phyloP scores from a whole-genome alignment of 2,113 vertebrate species.

The Pachyramphus minor region DNA sequence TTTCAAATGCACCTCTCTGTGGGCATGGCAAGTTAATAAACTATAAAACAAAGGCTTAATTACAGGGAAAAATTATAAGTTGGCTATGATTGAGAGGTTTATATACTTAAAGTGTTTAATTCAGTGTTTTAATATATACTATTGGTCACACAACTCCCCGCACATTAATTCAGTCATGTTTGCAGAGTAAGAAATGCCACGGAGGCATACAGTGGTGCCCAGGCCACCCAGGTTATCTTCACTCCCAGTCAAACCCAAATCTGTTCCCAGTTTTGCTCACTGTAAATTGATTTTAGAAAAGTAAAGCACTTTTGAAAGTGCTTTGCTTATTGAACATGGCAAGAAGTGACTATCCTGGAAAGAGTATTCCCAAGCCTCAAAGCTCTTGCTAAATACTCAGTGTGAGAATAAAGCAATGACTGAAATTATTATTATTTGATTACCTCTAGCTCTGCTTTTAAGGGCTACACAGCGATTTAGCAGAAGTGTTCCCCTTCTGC shows the following conservation, averaged over 20 bases:
- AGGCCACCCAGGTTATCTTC: background rate
- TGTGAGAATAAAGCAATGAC: background rate
- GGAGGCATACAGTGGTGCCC: background rate
- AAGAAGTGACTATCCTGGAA: background rate
- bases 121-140: background rate
- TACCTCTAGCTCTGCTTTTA: background rate
- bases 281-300: too few species aligned
- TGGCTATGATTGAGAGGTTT: background rate
- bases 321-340: background rate
- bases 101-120: background rate
- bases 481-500: background rate
- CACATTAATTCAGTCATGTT: background rate
- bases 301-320: background rate
- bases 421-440: background rate
- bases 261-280: background rate
- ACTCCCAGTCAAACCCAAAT: background rate
- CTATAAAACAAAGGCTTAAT: background rate
- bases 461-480: background rate
- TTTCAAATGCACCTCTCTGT: background rate
- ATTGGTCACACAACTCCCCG: background rate
- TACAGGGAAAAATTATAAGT: background rate
- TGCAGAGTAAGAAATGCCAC: background rate
- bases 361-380: background rate
- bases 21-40: background rate
- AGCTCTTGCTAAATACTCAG: background rate